Evolutionary conservation across 2,888 invertebrate genomes (phyloP).

Genomic region (Drosophila lacicola): DNA sequence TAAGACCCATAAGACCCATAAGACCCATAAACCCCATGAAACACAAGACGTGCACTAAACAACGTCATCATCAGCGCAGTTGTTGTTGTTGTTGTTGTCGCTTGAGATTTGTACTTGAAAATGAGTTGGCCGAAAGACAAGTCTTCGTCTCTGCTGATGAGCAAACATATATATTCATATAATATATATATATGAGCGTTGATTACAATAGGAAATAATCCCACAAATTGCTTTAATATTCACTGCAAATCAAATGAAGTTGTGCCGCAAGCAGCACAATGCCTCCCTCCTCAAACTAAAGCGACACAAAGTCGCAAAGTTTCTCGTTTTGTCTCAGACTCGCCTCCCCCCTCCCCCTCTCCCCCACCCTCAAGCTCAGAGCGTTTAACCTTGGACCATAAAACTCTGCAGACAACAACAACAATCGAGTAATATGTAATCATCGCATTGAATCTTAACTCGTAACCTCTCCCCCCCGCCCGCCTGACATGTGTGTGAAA

Average conservation of each 20-base stretch:
- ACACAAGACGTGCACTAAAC: conserved; percentile 18
- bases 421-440: conserved; percentile 71
- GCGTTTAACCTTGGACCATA: conserved; percentile 80
- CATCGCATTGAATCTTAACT: conserved; percentile 78
- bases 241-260: conserved; percentile 82
- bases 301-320: conserved; percentile 70
- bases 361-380: conserved; percentile 45
- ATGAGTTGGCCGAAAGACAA: conserved; percentile 61
- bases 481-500: conserved; percentile 68
- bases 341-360: neutral
- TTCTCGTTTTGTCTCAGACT: conserved; percentile 42
- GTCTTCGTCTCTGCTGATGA: conserved; percentile 7
- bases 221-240: conserved; percentile 82
- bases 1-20: conserved; percentile 8
- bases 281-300: conserved; percentile 38
- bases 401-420: conserved; percentile 68
- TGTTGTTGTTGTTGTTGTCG: conserved; percentile 8
- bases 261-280: conserved; percentile 58
- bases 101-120: conserved; percentile 67
- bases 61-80: conserved; percentile 36
- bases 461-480: conserved; percentile 8
- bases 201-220: conserved; percentile 82
- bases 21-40: conserved; percentile 34
- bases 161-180: neutral
- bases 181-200: conserved; percentile 51